Evolutionary conservation across 2,888 invertebrate genomes (phyloP), one percentile per base, ranked within the genome.

Genomic region (Folsomia candida): DNA sequence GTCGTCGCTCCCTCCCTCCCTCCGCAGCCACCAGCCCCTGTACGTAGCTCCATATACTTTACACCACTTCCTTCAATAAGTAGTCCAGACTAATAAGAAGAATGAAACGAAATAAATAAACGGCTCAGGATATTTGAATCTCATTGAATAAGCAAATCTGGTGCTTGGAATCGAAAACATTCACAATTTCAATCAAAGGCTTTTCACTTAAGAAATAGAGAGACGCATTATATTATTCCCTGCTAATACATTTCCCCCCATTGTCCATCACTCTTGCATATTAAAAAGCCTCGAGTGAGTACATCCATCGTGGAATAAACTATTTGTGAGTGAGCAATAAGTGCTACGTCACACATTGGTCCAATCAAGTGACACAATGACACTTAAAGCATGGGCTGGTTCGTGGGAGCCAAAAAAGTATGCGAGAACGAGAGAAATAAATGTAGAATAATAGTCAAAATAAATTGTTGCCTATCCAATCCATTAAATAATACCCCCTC

Each of bases 221-320:
- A n/a, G n/a, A n/a, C n/a, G 47, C 47, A 18, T 11, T 47, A 11
- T 18, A 47, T 47, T 47, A 47, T 47, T 47, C 47, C 18, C 9
- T 9, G 18, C 47, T 47, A 47, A 47, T 47, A 47, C 47, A 69
- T 37, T 64, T 51, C 51, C 22, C 20, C 24, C 64, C 51, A 51
- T 64, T 69, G 54, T 58, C 29, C 65, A 47, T n/a, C 60, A 65
- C 62, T 57, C 54, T 68, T 63, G 64, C 65, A 68, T 68, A 72
- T 61, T 72, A 69, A 66, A 64, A 61, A 57, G 57, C 59, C 72
- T 62, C 65, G n/a, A n/a, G n/a, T n/a, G n/a, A n/a, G n/a, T n/a
- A n/a, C n/a, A 11, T 18, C 18, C 47, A 47, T 18, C 47, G 47
- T 9, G 18, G 47, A 47, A 9, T 47, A 18, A 47, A 47, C 47